Conservation (phyloP, 2,888 invertebrate genomes). For the Agonopterix heracliana region DNA sequence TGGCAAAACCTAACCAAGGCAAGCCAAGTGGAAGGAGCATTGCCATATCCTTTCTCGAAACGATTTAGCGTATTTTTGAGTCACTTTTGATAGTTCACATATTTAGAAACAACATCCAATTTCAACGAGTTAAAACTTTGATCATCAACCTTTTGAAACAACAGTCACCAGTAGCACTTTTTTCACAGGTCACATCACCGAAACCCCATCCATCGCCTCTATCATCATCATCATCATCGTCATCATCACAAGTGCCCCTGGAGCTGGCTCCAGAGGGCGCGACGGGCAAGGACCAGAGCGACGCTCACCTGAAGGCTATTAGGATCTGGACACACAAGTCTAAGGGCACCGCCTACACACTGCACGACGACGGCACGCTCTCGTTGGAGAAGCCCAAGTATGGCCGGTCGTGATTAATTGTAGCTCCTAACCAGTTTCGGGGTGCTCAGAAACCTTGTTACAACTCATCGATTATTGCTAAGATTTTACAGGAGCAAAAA, state of each 20-base stretch:
- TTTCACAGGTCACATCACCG: slow-evolving; percentile 43
- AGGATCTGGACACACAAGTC: slow-evolving; percentile 66
- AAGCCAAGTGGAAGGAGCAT: too few species aligned
- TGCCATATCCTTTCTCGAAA: too few species aligned
- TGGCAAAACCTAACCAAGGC: too few species aligned
- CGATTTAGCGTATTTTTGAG: too few species aligned
- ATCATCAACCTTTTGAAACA: too few species aligned
- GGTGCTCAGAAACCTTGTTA: too few species aligned
- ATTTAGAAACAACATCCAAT: too few species aligned
- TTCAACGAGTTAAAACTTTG: too few species aligned
- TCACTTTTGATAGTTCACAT: too few species aligned
- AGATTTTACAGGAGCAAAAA: too few species aligned
- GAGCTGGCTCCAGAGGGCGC: slow-evolving; percentile 48
- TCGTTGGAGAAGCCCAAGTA: slow-evolving; percentile 38
- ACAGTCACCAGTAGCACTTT: background rate
- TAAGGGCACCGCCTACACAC: slow-evolving; percentile 56
- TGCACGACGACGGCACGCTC: slow-evolving; percentile 60
- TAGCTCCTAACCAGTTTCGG: too few species aligned
- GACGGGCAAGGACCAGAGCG: slow-evolving; percentile 49
- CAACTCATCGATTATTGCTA: too few species aligned
- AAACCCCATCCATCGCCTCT: slow-evolving; percentile 9
- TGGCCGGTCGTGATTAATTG: background rate
- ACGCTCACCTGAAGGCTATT: slow-evolving; percentile 60
- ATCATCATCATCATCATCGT: slow-evolving; percentile 12
- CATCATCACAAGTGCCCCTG: slow-evolving; percentile 19